Conservation (phyloP, 2,888 invertebrate genomes). For the Hyles lineata region DNA sequence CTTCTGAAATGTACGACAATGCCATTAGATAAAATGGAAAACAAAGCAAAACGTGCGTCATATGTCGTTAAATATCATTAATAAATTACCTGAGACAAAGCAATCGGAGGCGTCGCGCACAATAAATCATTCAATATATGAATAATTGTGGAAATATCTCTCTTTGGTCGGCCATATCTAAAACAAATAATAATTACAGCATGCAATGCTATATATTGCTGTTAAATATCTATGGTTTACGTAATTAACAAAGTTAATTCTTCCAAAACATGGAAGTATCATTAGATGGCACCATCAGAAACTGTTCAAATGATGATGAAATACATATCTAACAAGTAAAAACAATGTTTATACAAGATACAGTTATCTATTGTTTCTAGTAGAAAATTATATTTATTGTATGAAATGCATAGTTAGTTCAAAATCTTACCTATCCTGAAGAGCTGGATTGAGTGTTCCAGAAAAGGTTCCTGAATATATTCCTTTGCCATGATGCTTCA, state of each 20-base stretch:
- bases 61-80: background rate
- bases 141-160: slow-evolving; percentile 97
- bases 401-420: background rate
- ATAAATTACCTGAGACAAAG: slow-evolving; percentile 78
- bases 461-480: slow-evolving; percentile 98
- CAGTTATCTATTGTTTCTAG: too few relatives aligned
- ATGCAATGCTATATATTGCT: background rate
- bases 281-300: too few relatives aligned
- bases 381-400: too few relatives aligned
- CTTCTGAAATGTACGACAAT: slow-evolving; percentile 62
- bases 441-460: slow-evolving; percentile 96
- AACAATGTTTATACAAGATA: too few relatives aligned
- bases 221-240: background rate
- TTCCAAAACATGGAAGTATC: background rate
- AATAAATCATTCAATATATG: slow-evolving; percentile 97
- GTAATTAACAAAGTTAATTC: background rate
- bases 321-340: too few relatives aligned
- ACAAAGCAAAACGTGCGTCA: background rate
- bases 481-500: slow-evolving; percentile 97
- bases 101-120: slow-evolving; percentile 91
- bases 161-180: slow-evolving; percentile 94
- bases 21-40: background rate
- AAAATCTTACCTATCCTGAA: slow-evolving; percentile 89
- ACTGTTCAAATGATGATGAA: too few relatives aligned
- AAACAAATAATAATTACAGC: slow-evolving; percentile 43